These are phyloP conservation scores for Euplagia quadripunctaria DNA, from an alignment of 2,888 invertebrate genomes.

Conservation along the genomic window DNA sequence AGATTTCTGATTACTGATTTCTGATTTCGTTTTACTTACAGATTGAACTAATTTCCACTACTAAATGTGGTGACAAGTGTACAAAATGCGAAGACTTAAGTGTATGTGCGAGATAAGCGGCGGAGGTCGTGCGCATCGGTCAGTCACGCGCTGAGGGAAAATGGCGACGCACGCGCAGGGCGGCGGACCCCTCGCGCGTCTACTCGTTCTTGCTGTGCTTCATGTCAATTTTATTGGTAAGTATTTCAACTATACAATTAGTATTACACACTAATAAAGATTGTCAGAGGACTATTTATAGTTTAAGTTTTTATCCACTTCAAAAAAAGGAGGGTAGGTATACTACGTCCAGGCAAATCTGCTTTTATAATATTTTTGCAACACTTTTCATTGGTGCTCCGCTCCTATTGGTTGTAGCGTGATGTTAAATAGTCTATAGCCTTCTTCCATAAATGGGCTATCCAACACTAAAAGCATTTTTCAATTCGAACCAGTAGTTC, in stretches of 20 bases:
- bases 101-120: conserved; percentile 60
- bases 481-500: no score
- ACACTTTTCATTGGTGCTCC: no score
- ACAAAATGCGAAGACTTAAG: conserved; percentile 64
- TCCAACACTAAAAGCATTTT: no score
- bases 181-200: conserved; percentile 79
- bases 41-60: conserved; percentile 3
- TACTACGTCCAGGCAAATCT: no score
- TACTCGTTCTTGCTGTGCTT: conserved; percentile 76
- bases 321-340: no score
- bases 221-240: conserved; percentile 85
- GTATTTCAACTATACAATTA: conserved; percentile 36
- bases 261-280: neutral
- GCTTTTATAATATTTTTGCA: no score
- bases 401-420: no score
- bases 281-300: neutral
- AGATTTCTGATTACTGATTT: neutral
- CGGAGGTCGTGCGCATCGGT: conserved; percentile 76
- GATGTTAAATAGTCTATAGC: no score
- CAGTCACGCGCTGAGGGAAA: conserved; percentile 73
- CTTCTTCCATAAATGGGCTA: no score
- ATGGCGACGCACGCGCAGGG: conserved; percentile 77
- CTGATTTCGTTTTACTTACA: conserved; percentile 5
- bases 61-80: conserved; percentile 27
- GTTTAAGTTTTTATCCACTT: no score